These are phyloP conservation scores for Trialeurodes vaporariorum DNA, from an alignment of 1,140 invertebrate genomes.

Conservation along the genomic window DNA sequence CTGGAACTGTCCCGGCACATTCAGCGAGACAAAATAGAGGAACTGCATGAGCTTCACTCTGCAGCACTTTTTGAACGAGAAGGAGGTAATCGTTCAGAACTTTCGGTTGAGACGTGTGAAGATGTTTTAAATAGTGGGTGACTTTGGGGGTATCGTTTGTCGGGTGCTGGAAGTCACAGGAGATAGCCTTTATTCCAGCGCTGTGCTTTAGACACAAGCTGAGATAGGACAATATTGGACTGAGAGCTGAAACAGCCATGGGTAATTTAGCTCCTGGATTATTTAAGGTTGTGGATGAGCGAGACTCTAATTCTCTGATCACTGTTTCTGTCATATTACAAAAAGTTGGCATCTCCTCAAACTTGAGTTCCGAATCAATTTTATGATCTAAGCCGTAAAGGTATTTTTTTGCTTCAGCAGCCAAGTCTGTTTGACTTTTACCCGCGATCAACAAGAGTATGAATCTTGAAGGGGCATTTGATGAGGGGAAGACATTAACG, in stretches of 20 bases:
- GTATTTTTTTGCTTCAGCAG: neutral
- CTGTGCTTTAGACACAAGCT: conserved; percentile 13
- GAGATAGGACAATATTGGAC: neutral
- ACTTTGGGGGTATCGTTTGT: conserved; percentile 48
- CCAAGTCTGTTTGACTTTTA: conserved; percentile 34
- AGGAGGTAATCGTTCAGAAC: conserved; percentile 48
- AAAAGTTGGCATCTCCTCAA: neutral
- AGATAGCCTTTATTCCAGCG: conserved; percentile 13
- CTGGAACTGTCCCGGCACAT: conserved; percentile 53
- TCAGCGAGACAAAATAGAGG: conserved; percentile 59
- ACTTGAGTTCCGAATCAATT: neutral
- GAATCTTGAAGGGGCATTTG: conserved; percentile 70
- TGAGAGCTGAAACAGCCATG: neutral
- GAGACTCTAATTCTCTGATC: neutral
- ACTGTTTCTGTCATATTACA: neutral
- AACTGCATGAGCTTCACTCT: conserved; percentile 34
- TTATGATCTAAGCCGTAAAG: neutral
- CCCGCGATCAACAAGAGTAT: conserved; percentile 60
- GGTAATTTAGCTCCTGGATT: neutral
- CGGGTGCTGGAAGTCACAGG: conserved; percentile 40
- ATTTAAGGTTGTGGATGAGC: neutral
- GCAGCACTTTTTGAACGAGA: conserved; percentile 48
- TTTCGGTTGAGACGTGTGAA: conserved; percentile 39
- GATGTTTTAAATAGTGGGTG: conserved; percentile 40
- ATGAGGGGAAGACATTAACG: conserved; percentile 61